These are phyloP conservation scores for Vanacampus margaritifer DNA, from an alignment of 2,113 vertebrate genomes.

Conservation along the genomic window DNA sequence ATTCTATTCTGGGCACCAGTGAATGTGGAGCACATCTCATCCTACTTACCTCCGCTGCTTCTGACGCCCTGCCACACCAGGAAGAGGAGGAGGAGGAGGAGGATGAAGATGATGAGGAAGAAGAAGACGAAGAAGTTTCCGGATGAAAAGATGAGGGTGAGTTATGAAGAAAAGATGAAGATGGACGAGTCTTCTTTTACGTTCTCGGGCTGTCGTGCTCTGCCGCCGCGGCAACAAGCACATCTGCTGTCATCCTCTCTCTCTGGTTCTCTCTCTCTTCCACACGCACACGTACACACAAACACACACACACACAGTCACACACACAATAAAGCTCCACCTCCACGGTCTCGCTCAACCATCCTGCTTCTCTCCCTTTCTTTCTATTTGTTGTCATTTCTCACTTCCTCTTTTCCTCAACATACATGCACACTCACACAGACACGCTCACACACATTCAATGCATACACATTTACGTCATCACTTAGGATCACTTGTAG, in stretches of 20 bases:
- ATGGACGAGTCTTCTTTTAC: slow-evolving; percentile 36
- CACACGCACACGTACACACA: slow-evolving; percentile 12
- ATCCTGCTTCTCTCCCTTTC: slow-evolving; percentile 34
- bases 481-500: neutral
- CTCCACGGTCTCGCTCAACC: slow-evolving; percentile 57
- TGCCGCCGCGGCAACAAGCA: slow-evolving; percentile 61
- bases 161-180: slow-evolving; percentile 21
- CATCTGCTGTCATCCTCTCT: slow-evolving; percentile 46
- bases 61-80: slow-evolving; percentile 9
- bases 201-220: slow-evolving; percentile 49
- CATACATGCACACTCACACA: slow-evolving; percentile 1
- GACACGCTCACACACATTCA: neutral
- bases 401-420: slow-evolving; percentile 8
- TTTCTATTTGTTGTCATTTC: slow-evolving; percentile 25
- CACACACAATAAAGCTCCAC: slow-evolving; percentile 32
- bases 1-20: slow-evolving; percentile 56
- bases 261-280: slow-evolving; percentile 28
- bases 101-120: slow-evolving; percentile 18
- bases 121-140: slow-evolving; percentile 29
- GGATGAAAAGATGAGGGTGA: slow-evolving; percentile 20
- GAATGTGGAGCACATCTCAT: slow-evolving; percentile 64
- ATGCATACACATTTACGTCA: neutral
- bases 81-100: slow-evolving; percentile 17
- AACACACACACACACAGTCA: slow-evolving; percentile 20
- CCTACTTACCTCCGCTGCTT: slow-evolving; percentile 59